These are phyloP conservation scores for Erythrolamprus reginae DNA, from an alignment of 2,113 vertebrate species.

Conservation along the genomic window DNA sequence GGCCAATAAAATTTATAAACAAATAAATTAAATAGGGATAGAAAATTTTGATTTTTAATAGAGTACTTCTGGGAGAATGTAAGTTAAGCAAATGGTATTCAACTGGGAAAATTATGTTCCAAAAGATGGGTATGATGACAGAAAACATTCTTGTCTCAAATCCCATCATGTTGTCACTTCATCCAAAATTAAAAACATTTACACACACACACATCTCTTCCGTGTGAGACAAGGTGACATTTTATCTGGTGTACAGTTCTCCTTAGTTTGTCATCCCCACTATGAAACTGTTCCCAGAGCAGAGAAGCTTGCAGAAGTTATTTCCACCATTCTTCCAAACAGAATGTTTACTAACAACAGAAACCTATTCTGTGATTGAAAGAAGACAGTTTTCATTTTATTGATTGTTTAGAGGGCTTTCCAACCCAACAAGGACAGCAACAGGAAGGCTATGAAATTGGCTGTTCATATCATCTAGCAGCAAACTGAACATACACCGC, in stretches of 20 bases:
- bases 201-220: neutral
- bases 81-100: neutral
- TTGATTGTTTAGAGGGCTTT: neutral
- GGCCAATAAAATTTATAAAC: too few species aligned
- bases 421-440: neutral
- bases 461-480: neutral
- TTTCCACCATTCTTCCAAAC: neutral
- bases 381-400: neutral
- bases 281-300: neutral
- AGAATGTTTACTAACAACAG: neutral
- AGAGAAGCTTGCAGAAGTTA: neutral
- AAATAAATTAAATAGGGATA: too few species aligned
- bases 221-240: neutral
- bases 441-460: neutral
- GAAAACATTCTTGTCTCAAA: neutral
- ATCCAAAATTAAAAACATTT: neutral
- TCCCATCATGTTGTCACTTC: neutral
- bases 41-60: neutral
- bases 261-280: neutral
- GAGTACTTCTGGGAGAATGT: neutral
- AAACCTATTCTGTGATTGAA: neutral
- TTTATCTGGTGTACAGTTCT: neutral
- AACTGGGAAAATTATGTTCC: neutral
- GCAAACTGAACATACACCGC: neutral
- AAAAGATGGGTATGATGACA: neutral